Conservation (phyloP, 2,113 vertebrate species). For the Solea senegalensis region DNA sequence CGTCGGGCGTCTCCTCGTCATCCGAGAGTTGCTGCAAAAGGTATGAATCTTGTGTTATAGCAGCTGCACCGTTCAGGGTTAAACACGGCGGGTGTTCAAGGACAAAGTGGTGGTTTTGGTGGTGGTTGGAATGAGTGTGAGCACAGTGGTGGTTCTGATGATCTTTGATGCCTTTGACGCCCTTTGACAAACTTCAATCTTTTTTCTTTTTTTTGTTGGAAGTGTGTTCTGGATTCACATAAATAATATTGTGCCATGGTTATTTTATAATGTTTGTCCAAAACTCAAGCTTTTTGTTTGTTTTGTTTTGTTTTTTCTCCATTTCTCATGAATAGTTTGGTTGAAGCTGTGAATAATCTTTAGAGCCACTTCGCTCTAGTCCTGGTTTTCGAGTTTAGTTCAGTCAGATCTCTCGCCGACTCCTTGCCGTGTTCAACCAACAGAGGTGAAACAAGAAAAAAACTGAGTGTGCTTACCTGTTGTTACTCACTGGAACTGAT, state of each 20-base stretch:
- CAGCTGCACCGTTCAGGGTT: background rate
- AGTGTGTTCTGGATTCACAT: slow-evolving; percentile 43
- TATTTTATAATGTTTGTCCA: slow-evolving; percentile 49
- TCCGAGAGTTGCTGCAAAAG: slow-evolving; percentile 17
- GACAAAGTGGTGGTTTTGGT: background rate
- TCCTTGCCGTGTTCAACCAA: slow-evolving; percentile 53
- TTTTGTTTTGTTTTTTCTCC: slow-evolving; percentile 25
- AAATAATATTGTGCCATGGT: slow-evolving; percentile 21
- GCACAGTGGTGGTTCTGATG: background rate
- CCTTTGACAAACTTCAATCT: slow-evolving; percentile 42
- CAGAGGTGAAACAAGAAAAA: background rate
- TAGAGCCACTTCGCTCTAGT: slow-evolving; percentile 68
- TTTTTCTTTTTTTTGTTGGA: slow-evolving; percentile 22
- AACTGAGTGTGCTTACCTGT: slow-evolving; percentile 8
- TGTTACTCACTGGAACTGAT: slow-evolving; percentile 51
- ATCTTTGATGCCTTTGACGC: slow-evolving; percentile 35
- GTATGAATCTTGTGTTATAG: slow-evolving; percentile 1
- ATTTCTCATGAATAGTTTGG: slow-evolving; percentile 52
- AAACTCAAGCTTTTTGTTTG: slow-evolving; percentile 42
- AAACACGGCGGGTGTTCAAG: slow-evolving; percentile 11
- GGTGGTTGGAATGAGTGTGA: background rate
- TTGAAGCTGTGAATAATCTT: slow-evolving; percentile 78
- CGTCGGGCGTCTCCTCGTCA: background rate
- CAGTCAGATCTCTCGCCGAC: slow-evolving; percentile 40
- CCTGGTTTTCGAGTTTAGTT: slow-evolving; percentile 19